Conservation (phyloP, 1,140 invertebrate species). For the Heliconius eleuchia region DNA sequence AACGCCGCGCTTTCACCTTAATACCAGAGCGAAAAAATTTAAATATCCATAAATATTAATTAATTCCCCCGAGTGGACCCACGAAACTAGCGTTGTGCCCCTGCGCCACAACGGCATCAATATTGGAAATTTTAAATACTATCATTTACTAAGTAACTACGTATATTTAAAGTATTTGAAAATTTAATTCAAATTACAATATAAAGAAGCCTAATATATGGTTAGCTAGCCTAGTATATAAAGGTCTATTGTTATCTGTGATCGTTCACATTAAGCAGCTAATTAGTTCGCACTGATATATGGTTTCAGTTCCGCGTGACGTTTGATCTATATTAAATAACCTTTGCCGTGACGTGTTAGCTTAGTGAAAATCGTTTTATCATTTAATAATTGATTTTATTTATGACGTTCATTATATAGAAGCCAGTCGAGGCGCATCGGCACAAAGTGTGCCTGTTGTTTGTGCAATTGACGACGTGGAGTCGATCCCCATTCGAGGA, state of each 20-base stretch:
- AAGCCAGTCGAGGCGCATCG: too few relatives aligned
- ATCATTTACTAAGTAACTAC: neutral
- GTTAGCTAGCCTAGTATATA: neutral
- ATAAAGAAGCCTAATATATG: neutral
- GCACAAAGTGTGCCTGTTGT: too few relatives aligned
- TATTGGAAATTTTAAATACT: neutral
- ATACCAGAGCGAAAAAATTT: too few relatives aligned
- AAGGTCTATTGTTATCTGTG: slow-evolving; percentile 7
- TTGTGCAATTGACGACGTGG: too few relatives aligned
- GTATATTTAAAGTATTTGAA: neutral
- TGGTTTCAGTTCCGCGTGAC: slow-evolving; percentile 10
- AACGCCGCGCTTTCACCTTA: too few relatives aligned
- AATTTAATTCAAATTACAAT: neutral
- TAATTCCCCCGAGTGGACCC: too few relatives aligned
- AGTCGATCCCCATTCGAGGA: too few relatives aligned
- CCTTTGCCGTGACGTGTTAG: neutral
- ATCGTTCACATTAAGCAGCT: slow-evolving; percentile 12
- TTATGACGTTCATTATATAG: neutral
- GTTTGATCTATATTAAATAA: slow-evolving; percentile 14
- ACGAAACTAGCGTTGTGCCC: too few relatives aligned
- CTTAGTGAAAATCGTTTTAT: neutral
- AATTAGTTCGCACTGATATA: slow-evolving; percentile 16
- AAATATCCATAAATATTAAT: too few relatives aligned
- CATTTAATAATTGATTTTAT: neutral
- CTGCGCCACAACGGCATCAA: too few relatives aligned